phyloP scores from a whole-genome alignment of 1,140 invertebrate species.

The Formica exsecta region DNA sequence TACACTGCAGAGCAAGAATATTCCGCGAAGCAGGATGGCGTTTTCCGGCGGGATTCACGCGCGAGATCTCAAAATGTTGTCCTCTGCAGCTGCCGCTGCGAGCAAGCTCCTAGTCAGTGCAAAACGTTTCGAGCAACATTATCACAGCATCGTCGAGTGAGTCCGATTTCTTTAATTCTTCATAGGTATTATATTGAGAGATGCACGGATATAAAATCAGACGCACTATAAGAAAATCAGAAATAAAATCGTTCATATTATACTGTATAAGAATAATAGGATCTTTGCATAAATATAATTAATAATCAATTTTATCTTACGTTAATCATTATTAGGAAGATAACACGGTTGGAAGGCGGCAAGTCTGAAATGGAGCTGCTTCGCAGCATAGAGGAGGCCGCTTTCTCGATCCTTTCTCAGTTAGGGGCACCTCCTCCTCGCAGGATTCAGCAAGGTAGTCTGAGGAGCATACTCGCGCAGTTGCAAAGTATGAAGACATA shows the following conservation, averaged over 20 bases:
- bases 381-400: conserved; percentile 80
- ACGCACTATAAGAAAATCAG: background rate
- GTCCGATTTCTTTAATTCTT: conserved; percentile 44
- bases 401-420: conserved; percentile 79
- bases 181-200: background rate
- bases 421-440: conserved; percentile 80
- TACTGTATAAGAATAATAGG: conserved; percentile 4
- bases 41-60: conserved; percentile 56
- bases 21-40: conserved; percentile 69
- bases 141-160: conserved; percentile 77
- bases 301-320: conserved; percentile 54
- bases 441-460: conserved; percentile 79
- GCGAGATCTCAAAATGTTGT: conserved; percentile 77
- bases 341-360: conserved; percentile 72
- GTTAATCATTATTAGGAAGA: conserved; percentile 66
- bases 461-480: conserved; percentile 75
- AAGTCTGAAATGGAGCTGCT: conserved; percentile 79
- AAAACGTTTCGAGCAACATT: conserved; percentile 80
- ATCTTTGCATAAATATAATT: background rate
- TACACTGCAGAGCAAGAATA: conserved; percentile 80
- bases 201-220: background rate
- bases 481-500: conserved; percentile 77
- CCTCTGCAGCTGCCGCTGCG: conserved; percentile 81
- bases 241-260: conserved; percentile 8
- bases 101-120: conserved; percentile 81